Percentiles rank a stretch among this genome's conserved stretches.
These are phyloP conservation scores for Aricia artaxerxes DNA, from an alignment of 2,888 invertebrate species.

Conservation along the genomic window DNA sequence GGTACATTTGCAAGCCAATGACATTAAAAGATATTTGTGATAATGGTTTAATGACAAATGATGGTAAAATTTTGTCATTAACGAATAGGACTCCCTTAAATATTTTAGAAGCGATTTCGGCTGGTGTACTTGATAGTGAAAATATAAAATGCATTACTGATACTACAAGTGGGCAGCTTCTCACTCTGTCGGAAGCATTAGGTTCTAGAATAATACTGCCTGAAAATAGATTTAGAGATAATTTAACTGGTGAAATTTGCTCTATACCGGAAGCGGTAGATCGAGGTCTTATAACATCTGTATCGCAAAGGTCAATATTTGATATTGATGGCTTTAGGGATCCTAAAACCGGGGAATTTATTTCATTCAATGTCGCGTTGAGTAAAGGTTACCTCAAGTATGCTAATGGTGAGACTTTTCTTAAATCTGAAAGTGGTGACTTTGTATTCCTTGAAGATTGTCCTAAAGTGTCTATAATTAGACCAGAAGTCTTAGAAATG, in stretches of 20 bases:
- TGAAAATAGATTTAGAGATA: conserved; percentile 87
- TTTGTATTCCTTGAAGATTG: conserved; percentile 90
- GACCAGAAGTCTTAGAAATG: conserved; percentile 93
- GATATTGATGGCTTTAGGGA: conserved; percentile 95
- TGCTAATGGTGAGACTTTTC: conserved; percentile 86
- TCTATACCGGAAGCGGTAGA: conserved; percentile 93
- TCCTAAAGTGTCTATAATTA: conserved; percentile 87
- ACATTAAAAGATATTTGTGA: conserved; percentile 95
- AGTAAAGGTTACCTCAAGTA: conserved; percentile 88
- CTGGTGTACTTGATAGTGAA: conserved; percentile 93
- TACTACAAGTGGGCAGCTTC: conserved; percentile 87
- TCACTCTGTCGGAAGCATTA: conserved; percentile 93
- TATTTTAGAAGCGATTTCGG: conserved; percentile 91
- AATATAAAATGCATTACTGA: conserved; percentile 91
- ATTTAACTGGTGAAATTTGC: conserved; percentile 85
- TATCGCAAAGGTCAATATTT: conserved; percentile 93
- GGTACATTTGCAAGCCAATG: conserved; percentile 92
- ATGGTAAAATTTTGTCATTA: conserved; percentile 89
- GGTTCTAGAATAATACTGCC: conserved; percentile 89
- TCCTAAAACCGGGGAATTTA: conserved; percentile 88
- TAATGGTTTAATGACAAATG: conserved; percentile 87
- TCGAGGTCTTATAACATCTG: conserved; percentile 92
- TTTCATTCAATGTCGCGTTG: conserved; percentile 91
- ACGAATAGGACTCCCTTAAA: conserved; percentile 87
- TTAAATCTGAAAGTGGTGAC: conserved; percentile 87